Percentiles rank a stretch among this genome's conserved stretches.
Evolutionary conservation across 2,113 vertebrate genomes (phyloP).

Genomic region (Gambusia affinis): DNA sequence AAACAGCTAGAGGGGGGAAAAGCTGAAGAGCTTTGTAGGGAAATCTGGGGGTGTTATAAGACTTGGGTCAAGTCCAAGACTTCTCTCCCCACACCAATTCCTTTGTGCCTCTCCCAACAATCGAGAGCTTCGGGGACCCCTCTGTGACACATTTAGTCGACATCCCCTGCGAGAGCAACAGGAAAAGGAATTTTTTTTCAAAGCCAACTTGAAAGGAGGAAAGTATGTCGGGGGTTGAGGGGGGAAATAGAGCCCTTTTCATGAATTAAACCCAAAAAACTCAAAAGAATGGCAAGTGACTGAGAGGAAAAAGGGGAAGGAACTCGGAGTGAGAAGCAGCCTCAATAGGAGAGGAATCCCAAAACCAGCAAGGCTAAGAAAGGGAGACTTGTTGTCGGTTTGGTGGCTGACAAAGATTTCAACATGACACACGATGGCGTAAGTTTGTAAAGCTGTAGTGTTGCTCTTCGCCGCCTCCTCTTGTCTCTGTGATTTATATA

Average conservation of each 20-base stretch:
- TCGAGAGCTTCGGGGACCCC: constrained; percentile 44
- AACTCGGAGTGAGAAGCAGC: constrained; percentile 22
- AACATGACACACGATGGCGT: constrained; percentile 27
- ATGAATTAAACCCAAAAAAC: constrained; percentile 24
- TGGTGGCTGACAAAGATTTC: constrained; percentile 33
- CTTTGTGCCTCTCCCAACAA: constrained; percentile 19
- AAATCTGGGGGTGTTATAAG: constrained; percentile 52
- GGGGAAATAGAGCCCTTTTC: constrained; percentile 21
- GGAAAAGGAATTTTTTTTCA: constrained; percentile 9
- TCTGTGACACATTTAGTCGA: constrained; percentile 44
- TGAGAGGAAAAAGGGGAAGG: constrained; percentile 6
- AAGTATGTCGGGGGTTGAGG: constrained; percentile 26
- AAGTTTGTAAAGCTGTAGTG: constrained; percentile 27
- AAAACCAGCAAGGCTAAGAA: constrained; percentile 26
- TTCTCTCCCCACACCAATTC: constrained; percentile 3
- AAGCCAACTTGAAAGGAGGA: constrained; percentile 8
- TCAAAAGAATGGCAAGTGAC: background rate
- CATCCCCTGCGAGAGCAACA: constrained; percentile 21
- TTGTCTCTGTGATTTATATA: constrained; percentile 30
- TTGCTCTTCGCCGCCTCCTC: constrained; percentile 3
- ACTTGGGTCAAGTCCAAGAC: constrained; percentile 38
- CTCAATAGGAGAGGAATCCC: constrained; percentile 33
- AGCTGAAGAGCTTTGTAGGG: constrained; percentile 17
- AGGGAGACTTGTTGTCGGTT: constrained; percentile 39
- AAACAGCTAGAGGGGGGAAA: constrained; percentile 22